These are phyloP conservation scores for Aspidiotus destructor DNA, from an alignment of 2,888 invertebrate species.

Conservation along the genomic window DNA sequence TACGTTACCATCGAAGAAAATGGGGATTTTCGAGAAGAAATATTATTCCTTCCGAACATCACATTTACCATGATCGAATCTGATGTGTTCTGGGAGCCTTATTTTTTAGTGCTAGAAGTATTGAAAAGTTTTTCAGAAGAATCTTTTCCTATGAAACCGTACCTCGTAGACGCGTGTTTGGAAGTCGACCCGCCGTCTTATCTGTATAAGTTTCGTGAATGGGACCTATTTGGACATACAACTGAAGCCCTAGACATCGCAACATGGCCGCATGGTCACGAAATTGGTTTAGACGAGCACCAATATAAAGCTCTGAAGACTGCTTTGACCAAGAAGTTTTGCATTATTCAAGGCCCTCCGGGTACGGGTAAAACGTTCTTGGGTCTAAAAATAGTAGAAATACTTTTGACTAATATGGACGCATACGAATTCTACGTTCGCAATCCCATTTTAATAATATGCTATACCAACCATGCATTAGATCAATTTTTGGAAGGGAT, in stretches of 20 bases:
- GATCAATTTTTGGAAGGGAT: background rate
- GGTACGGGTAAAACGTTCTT: conserved; percentile 71
- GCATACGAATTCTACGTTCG: background rate
- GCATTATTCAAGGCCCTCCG: conserved; percentile 76
- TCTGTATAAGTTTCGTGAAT: background rate
- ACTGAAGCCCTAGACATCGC: background rate
- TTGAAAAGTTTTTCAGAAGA: conserved; percentile 50
- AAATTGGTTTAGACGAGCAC: conserved; percentile 52
- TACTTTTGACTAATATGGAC: conserved; percentile 25
- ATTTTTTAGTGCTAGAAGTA: conserved; percentile 60
- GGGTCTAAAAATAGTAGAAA: conserved; percentile 62
- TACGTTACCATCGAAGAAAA: conserved; percentile 13
- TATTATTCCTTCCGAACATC: background rate
- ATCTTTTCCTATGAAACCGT: conserved; percentile 57
- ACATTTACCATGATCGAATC: conserved; percentile 47
- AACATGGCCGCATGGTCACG: conserved; percentile 30
- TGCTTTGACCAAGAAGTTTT: conserved; percentile 61
- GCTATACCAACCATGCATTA: background rate
- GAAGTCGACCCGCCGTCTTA: background rate
- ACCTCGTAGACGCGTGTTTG: conserved; percentile 51
- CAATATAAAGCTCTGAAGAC: conserved; percentile 58
- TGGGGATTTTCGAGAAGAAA: background rate
- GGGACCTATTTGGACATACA: background rate
- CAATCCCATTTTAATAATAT: background rate
- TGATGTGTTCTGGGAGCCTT: conserved; percentile 71